Conservation (phyloP, 2,113 vertebrate genomes). For the Bubalus kerabau region DNA sequence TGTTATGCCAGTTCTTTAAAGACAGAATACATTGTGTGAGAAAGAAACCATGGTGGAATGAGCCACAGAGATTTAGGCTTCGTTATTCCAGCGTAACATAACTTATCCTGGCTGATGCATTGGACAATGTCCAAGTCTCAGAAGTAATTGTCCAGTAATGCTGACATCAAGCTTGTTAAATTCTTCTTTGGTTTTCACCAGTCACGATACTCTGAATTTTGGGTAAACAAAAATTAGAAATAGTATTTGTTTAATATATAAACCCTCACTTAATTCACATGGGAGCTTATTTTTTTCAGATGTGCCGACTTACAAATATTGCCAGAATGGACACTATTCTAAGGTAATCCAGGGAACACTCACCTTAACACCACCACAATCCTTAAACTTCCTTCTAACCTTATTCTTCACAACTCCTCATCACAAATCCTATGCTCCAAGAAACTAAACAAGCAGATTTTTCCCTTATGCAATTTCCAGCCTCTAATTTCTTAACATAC, state of each 20-base stretch:
- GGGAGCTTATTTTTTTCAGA: not conserved
- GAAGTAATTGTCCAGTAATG: not conserved
- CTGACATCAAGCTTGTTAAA: not conserved
- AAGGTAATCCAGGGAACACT: not conserved
- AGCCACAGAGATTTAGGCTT: not conserved
- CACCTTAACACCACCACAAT: not conserved
- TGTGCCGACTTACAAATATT: not conserved
- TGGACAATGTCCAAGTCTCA: not conserved
- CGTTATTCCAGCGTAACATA: not conserved
- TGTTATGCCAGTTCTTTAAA: not conserved
- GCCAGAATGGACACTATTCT: not conserved
- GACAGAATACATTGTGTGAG: not conserved
- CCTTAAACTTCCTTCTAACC: not conserved
- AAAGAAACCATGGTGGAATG: not conserved
- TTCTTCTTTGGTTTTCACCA: not conserved
- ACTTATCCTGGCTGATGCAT: not conserved
- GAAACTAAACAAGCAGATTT: not conserved
- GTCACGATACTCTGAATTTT: not conserved
- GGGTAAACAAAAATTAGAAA: not conserved
- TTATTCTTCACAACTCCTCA: not conserved
- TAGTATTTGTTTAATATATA: not conserved
- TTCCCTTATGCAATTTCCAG: not conserved
- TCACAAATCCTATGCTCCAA: not conserved
- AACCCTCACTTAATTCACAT: not conserved
- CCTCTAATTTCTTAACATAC: not conserved